Conservation (phyloP, 35 echinoderm and acorn worm genomes). For the Lytechinus pictus region DNA sequence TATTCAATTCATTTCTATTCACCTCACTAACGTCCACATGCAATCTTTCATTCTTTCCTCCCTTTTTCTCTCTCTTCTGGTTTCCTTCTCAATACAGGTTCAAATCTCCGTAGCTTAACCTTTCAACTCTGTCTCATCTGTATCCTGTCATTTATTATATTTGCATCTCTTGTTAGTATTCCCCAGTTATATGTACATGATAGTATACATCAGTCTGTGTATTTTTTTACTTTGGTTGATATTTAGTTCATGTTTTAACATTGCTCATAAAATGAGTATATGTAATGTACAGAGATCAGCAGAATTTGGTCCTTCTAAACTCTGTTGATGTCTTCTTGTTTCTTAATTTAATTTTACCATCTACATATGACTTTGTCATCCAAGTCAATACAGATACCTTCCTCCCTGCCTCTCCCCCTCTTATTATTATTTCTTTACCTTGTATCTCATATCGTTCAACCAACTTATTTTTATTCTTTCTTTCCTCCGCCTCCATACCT, state of each 20-base stretch:
- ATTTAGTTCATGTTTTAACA: no score
- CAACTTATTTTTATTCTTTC: no score
- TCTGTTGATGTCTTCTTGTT: no score
- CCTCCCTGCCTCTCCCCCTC: background rate
- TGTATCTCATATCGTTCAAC: no score
- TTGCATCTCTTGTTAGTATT: background rate
- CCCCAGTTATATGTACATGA: no score
- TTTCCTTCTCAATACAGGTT: no score
- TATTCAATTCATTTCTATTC: constrained; percentile 16
- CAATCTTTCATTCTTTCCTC: background rate
- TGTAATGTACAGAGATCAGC: background rate
- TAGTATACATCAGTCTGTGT: no score
- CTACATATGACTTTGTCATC: background rate
- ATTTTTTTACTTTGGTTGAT: no score
- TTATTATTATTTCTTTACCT: background rate
- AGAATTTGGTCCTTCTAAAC: background rate
- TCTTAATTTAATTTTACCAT: no score
- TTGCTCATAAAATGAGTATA: no score
- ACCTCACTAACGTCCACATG: background rate
- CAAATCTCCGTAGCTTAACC: background rate
- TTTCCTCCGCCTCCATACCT: background rate
- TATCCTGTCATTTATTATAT: background rate
- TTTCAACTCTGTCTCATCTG: background rate
- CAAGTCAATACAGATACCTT: background rate
- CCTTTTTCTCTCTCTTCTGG: background rate